These are phyloP conservation scores for Molossus molossus DNA, from an alignment of 2,797 vertebrate species.

Conservation along the genomic window DNA sequence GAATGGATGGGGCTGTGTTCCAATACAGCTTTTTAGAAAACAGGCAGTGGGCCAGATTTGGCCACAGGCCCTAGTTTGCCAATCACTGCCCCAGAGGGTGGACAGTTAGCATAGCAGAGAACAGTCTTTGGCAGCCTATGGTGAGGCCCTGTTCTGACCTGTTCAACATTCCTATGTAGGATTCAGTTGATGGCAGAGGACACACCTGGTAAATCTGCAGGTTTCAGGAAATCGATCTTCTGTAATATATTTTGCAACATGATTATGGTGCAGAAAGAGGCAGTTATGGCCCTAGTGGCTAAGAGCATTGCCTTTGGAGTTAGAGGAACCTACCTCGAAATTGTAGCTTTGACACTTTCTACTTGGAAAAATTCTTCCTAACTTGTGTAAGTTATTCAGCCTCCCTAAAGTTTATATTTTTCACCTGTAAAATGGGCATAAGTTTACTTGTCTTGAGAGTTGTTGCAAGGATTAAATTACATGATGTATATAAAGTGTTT, in stretches of 20 bases:
- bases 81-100: neutral
- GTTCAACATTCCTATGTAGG: neutral
- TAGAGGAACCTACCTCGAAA: neutral
- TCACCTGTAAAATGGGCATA: neutral
- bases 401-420: constrained; percentile 26
- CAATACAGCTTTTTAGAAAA: neutral
- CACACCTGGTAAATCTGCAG: neutral
- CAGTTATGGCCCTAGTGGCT: no score
- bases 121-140: neutral
- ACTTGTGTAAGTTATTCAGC: neutral
- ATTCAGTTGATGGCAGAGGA: constrained; percentile 18
- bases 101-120: neutral
- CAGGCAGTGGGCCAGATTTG: neutral
- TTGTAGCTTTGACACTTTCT: neutral
- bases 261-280: neutral
- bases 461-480: neutral
- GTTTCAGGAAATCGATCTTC: neutral
- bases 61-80: neutral
- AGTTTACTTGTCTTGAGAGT: neutral
- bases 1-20: neutral
- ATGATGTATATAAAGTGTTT: neutral
- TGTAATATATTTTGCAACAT: neutral
- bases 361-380: neutral
- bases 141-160: constrained; percentile 20
- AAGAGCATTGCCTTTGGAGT: neutral